Conservation (phyloP, 2,113 vertebrate species). For the Spilogale gracilis region DNA sequence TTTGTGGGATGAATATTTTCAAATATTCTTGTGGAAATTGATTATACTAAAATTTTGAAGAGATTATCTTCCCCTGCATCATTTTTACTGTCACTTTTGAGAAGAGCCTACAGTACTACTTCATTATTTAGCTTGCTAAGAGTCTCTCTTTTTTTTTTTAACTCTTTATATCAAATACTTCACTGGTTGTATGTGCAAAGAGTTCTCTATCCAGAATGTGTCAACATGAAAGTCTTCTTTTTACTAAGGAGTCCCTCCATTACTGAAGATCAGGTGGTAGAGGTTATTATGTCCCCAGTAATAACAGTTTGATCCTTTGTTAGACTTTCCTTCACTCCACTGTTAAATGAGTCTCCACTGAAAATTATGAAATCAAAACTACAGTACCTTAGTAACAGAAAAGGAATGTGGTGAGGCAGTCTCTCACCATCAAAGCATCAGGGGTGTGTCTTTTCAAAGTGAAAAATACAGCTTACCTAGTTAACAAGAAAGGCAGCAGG, state of each 20-base stretch:
- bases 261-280: conserved; percentile 8
- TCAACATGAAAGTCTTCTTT: background rate
- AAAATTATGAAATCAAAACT: conserved; percentile 26
- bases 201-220: conserved; percentile 37
- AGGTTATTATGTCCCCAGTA: conserved; percentile 3
- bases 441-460: background rate
- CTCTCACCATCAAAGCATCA: conserved; percentile 6
- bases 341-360: conserved; percentile 16
- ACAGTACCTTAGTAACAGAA: background rate
- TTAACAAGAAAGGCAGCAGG: background rate
- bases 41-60: background rate
- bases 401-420: background rate
- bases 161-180: background rate
- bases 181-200: background rate
- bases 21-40: background rate
- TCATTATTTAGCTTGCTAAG: background rate
- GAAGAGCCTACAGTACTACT: conserved; percentile 21
- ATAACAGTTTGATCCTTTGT: background rate
- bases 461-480: background rate
- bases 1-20: background rate
- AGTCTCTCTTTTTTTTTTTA: background rate
- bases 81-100: background rate
- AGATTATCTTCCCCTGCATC: background rate
- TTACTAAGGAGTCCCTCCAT: background rate
- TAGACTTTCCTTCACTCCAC: conserved; percentile 45